These are phyloP conservation scores for Octomys mimax DNA, from an alignment of 2,797 vertebrate genomes.

Conservation along the genomic window DNA sequence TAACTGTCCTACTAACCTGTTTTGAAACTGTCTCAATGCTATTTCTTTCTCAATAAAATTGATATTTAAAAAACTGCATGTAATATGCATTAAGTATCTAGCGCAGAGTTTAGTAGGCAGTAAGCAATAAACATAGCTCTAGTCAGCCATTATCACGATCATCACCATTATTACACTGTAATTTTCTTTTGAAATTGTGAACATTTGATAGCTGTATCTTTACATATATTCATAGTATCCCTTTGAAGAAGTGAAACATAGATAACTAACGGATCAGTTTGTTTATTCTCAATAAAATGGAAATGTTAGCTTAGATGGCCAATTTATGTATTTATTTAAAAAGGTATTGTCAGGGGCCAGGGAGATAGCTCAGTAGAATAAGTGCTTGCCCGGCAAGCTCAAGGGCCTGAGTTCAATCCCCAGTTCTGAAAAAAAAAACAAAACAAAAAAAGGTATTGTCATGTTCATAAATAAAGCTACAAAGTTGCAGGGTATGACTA, in stretches of 20 bases:
- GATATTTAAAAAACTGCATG: slow-evolving; percentile 40
- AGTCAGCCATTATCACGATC: background rate
- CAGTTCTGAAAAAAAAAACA: too few relatives aligned
- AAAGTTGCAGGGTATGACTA: background rate
- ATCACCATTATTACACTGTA: background rate
- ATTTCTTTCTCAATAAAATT: too few relatives aligned
- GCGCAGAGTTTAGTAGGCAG: background rate
- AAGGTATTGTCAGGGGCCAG: background rate
- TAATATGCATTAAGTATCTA: background rate
- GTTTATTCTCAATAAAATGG: slow-evolving; percentile 41
- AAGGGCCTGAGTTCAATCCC: too few relatives aligned
- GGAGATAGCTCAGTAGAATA: too few relatives aligned
- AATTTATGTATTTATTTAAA: background rate
- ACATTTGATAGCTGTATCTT: slow-evolving; percentile 15
- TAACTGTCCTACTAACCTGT: too few relatives aligned
- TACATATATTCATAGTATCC: background rate
- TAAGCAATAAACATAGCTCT: background rate
- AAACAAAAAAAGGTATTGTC: slow-evolving; percentile 12
- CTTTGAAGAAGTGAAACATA: slow-evolving; percentile 9
- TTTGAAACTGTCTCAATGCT: too few relatives aligned
- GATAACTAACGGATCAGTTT: background rate
- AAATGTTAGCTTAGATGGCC: slow-evolving; percentile 1
- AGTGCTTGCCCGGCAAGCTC: too few relatives aligned
- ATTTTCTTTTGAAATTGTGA: background rate
- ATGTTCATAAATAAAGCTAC: slow-evolving; percentile 6